Base-by-base conservation (phyloP, 2,113 vertebrate species). In the Sceloporus tristichus region DNA sequence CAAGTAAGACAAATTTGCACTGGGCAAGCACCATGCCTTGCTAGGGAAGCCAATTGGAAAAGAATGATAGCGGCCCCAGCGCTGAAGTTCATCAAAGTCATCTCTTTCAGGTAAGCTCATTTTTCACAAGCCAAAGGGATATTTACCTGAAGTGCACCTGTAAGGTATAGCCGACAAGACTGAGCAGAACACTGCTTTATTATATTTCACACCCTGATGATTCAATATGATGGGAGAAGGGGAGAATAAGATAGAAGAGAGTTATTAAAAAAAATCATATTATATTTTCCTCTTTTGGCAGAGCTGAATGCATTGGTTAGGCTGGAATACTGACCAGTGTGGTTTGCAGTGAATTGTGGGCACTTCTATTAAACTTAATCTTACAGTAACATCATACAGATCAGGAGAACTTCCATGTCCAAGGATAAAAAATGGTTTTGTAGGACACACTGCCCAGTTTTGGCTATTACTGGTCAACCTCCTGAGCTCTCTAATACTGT, bases 61-160 rank as follows among this genome's bases (percentile, higher is more conserved):
- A 99, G 98, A 99, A 98, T 99, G 98, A 99, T 99, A 97, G 98
- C 96, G 96, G 96, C 96, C 95, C 81, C 74, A 94, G 95, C 94
- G 82, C 97, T 8, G 95, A 98, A 98, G 98, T 99, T 99, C 98
- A 99, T 99, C 99, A 99, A 99, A 98, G 98, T 99, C 98, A 98
- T 96, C 94, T 94, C 90, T 95, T 93, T 95, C 96, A 96, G 96
- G 97, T 97, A 97, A 97, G 94, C 97, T 98, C 98, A 98, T 99
- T 99, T 98, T 98, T 99, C 98, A 99, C 97, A 96, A 96, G 97
- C 97, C 98, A 98, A 99, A 97, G 96, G 98, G 97, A 97, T 97
- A 97, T 95, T 97, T 97, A 96, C 98, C 98, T 98, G 97, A 96
- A 98, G 97, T 97, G 96, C 97, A 98, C 98, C 98, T 98, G 97